phyloP scores from a whole-genome alignment of 2,888 invertebrate genomes.

The Netelia virgata region DNA sequence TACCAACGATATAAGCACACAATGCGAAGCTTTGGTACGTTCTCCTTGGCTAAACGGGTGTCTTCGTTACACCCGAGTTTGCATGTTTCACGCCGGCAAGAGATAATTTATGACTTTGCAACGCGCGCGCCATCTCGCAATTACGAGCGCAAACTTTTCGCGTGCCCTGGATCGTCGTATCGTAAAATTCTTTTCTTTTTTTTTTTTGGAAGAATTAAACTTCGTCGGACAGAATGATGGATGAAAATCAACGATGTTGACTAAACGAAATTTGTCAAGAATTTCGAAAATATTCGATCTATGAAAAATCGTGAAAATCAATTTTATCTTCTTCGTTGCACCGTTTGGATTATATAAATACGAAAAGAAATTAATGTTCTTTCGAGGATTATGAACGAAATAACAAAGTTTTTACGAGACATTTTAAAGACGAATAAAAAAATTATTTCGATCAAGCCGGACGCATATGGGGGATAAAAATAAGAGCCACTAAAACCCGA shows the following conservation, averaged over 20 bases:
- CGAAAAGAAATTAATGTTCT: not conserved
- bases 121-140: conserved; percentile 4
- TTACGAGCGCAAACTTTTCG: conserved; percentile 42
- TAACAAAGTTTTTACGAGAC: not conserved
- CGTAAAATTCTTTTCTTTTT: conserved; percentile 39
- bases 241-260: not conserved
- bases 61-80: conserved; percentile 30
- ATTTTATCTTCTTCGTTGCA: not conserved
- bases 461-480: too few species aligned
- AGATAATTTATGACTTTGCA: conserved; percentile 37
- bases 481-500: too few species aligned
- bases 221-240: not conserved
- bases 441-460: too few species aligned
- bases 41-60: not conserved
- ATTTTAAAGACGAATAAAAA: not conserved
- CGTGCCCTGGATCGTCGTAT: conserved; percentile 3
- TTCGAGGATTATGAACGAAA: too few species aligned
- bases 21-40: not conserved
- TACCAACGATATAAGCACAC: not conserved
- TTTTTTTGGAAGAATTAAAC: conserved; percentile 6
- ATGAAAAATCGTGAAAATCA: not conserved
- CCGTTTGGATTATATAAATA: not conserved
- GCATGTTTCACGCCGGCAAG: conserved; percentile 9
- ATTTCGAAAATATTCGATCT: not conserved
- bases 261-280: not conserved